Percentiles rank a stretch among this genome's conserved stretches.
phyloP scores from a whole-genome alignment of 2,797 vertebrate genomes.

The Taeniopygia guttata region DNA sequence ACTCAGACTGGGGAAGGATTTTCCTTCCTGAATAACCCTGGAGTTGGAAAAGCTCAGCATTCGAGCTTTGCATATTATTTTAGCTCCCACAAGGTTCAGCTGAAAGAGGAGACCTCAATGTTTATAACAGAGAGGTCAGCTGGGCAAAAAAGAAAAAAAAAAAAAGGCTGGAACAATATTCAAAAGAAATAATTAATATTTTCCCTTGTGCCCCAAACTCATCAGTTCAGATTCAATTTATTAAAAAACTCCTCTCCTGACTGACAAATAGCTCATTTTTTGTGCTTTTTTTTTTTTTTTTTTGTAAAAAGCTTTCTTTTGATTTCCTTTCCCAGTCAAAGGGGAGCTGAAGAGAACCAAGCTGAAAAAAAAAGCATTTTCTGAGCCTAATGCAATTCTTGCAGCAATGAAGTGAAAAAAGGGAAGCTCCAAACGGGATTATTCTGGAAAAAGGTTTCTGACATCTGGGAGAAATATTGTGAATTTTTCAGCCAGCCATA shows the following conservation, averaged over 20 bases:
- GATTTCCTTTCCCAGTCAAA: background rate
- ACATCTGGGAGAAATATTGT: background rate
- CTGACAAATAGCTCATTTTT: background rate
- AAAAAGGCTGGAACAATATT: background rate
- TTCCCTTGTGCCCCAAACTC: background rate
- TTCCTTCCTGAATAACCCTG: background rate
- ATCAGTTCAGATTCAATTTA: background rate
- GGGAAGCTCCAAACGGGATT: background rate
- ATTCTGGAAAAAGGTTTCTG: background rate
- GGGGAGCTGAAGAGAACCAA: background rate
- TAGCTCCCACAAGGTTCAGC: background rate
- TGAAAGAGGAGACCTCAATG: background rate
- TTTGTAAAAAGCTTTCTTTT: background rate
- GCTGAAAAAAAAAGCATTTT: background rate
- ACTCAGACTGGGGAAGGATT: background rate
- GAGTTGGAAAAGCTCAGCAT: background rate
- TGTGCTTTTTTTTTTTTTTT: too few species aligned
- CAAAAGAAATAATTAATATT: conserved; percentile 41
- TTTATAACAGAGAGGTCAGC: background rate
- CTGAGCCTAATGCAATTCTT: background rate
- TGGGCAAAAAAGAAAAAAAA: background rate
- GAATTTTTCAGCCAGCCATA: background rate
- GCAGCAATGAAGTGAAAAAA: background rate
- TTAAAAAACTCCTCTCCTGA: background rate
- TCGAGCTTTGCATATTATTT: background rate